These are phyloP conservation scores for Tipula confusa DNA, from an alignment of 2,888 invertebrate genomes.

Conservation along the genomic window DNA sequence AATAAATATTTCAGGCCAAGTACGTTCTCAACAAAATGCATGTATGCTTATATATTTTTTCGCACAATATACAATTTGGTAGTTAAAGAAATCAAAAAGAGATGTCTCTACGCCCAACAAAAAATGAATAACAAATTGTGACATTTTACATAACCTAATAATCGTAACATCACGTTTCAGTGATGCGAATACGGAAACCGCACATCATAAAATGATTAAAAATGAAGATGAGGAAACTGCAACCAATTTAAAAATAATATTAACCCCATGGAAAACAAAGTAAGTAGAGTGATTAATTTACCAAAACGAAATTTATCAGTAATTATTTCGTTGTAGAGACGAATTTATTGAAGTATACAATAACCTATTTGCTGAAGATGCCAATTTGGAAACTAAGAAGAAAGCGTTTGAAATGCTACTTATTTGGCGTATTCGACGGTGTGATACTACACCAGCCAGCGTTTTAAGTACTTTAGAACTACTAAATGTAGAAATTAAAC, in stretches of 20 bases:
- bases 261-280: constrained; percentile 35
- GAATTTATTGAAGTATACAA: constrained; percentile 45
- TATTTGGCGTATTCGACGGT: constrained; percentile 46
- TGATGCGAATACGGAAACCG: not conserved
- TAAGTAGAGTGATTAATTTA: constrained; percentile 27
- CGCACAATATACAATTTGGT: no score
- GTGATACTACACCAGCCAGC: constrained; percentile 45
- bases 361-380: constrained; percentile 41
- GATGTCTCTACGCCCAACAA: not conserved
- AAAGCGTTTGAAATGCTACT: constrained; percentile 42
- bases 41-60: no score
- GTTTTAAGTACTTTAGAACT: constrained; percentile 45
- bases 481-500: constrained; percentile 44
- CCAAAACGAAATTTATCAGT: not conserved
- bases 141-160: not conserved
- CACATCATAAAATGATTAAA: not conserved
- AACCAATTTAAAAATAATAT: constrained; percentile 29
- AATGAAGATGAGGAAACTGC: not conserved
- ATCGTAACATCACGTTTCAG: not conserved
- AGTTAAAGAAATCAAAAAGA: no score
- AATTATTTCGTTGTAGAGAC: constrained; percentile 38
- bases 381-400: constrained; percentile 35
- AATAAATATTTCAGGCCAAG: no score
- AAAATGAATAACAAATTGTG: not conserved
- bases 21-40: no score